phyloP scores from a whole-genome alignment of 2,888 invertebrate species.

The Cantharis rufa region DNA sequence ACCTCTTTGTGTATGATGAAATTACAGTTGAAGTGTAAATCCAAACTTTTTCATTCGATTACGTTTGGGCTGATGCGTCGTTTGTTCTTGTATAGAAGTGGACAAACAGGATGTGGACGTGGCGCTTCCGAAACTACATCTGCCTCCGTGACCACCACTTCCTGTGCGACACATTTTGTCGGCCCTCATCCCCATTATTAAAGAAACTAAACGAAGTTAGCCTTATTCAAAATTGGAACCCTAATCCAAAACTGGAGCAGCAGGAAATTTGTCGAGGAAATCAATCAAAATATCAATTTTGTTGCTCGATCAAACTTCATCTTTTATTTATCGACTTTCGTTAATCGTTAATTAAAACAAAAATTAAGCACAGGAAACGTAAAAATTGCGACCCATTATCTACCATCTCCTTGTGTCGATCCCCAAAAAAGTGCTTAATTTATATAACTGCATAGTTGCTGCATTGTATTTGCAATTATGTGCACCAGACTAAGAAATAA shows the following conservation, averaged over 20 bases:
- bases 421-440: conserved; percentile 4
- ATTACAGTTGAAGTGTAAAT: conserved; percentile 17
- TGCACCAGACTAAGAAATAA: conserved; percentile 15
- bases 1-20: conserved; percentile 20
- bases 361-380: not conserved
- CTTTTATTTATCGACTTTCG: not conserved
- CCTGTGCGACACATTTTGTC: conserved; percentile 13
- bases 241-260: conserved; percentile 14
- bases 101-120: conserved; percentile 32
- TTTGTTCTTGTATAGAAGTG: conserved; percentile 24
- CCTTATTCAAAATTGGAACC: conserved; percentile 6
- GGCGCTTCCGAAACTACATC: conserved; percentile 33
- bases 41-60: conserved; percentile 22
- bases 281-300: not conserved
- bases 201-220: conserved; percentile 21
- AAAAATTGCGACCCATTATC: not conserved
- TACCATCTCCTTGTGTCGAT: not conserved
- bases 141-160: conserved; percentile 27
- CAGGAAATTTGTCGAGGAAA: conserved; percentile 19
- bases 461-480: conserved; percentile 6
- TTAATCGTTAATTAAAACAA: not conserved
- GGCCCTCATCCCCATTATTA: conserved; percentile 1
- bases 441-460: conserved; percentile 14
- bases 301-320: not conserved
- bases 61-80: conserved; percentile 16